phyloP scores from a whole-genome alignment of 2,113 vertebrate genomes.

The Lycaon pictus region DNA sequence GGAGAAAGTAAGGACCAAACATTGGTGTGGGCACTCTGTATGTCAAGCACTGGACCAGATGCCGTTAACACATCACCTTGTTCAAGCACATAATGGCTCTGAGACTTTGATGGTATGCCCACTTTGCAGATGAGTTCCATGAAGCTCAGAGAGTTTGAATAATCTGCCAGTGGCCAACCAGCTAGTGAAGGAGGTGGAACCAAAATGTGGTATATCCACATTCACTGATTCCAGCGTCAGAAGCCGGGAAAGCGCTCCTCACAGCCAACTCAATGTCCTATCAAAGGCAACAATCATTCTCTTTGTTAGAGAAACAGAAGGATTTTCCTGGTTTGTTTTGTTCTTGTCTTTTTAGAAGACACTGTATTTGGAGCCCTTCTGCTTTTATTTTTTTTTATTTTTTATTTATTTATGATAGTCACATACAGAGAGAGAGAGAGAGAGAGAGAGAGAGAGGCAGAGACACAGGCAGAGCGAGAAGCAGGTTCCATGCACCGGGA shows the following conservation, averaged over 20 bases:
- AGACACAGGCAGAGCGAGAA: no score
- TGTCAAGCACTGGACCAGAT: not conserved
- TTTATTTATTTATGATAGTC: no score
- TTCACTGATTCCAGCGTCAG: not conserved
- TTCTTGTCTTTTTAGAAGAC: not conserved
- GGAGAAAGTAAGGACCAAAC: not conserved
- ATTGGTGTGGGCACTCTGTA: rapidly evolving
- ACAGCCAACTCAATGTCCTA: no score
- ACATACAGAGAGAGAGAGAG: no score
- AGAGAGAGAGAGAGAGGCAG: no score
- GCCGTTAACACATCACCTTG: not conserved
- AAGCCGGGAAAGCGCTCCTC: not conserved
- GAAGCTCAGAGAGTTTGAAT: not conserved
- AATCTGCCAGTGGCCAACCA: not conserved
- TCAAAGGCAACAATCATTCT: not conserved
- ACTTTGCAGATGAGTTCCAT: not conserved
- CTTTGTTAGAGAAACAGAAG: not conserved
- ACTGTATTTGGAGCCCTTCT: not conserved
- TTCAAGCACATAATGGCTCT: not conserved
- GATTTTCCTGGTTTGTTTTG: not conserved
- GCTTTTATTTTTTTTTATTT: not conserved
- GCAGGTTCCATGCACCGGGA: no score
- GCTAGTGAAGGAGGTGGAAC: not conserved
- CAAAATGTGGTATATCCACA: not conserved
- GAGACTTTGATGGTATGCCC: not conserved